Percentiles rank a stretch among this genome's conserved stretches.
These are phyloP conservation scores for Zaprionus ghesquierei DNA, from an alignment of 1,140 invertebrate species.

Conservation along the genomic window DNA sequence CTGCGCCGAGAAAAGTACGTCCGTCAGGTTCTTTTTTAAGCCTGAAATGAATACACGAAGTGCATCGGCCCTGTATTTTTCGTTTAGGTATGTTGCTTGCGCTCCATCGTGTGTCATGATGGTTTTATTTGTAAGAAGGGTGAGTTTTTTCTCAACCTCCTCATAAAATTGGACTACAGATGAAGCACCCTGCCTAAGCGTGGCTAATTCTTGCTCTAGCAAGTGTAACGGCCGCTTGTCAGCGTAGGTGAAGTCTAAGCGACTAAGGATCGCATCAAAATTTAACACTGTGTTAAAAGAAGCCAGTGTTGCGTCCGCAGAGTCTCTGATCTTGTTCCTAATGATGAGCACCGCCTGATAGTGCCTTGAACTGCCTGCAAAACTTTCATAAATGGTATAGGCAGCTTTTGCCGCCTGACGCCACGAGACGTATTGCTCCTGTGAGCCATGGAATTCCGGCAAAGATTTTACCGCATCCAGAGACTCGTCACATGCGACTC, in stretches of 20 bases:
- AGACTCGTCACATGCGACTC: too few relatives aligned
- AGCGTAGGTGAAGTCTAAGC: slow-evolving; percentile 24
- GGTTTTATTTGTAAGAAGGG: too few relatives aligned
- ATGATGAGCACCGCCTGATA: slow-evolving; percentile 34
- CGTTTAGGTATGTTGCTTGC: slow-evolving; percentile 1
- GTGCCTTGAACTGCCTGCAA: slow-evolving; percentile 7
- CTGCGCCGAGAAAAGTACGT: slow-evolving; percentile 22
- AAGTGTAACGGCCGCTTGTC: slow-evolving; percentile 25
- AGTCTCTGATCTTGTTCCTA: neutral
- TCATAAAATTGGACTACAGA: slow-evolving; percentile 29
- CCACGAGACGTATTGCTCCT: too few relatives aligned
- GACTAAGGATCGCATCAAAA: neutral
- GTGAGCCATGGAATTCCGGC: too few relatives aligned
- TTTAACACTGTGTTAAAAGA: too few relatives aligned
- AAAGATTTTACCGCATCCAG: too few relatives aligned
- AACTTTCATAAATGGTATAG: slow-evolving; percentile 15
- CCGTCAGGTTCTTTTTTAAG: slow-evolving; percentile 9
- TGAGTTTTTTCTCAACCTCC: slow-evolving; percentile 1
- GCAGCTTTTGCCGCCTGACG: neutral
- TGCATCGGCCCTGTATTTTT: too few relatives aligned
- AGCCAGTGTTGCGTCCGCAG: too few relatives aligned
- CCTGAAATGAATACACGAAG: slow-evolving; percentile 36
- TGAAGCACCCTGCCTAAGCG: slow-evolving; percentile 14
- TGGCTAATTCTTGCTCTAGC: slow-evolving; percentile 18
- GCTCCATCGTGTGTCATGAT: too few relatives aligned